Conservation (phyloP, 1,140 invertebrate species). For the Heliothis virescens region DNA sequence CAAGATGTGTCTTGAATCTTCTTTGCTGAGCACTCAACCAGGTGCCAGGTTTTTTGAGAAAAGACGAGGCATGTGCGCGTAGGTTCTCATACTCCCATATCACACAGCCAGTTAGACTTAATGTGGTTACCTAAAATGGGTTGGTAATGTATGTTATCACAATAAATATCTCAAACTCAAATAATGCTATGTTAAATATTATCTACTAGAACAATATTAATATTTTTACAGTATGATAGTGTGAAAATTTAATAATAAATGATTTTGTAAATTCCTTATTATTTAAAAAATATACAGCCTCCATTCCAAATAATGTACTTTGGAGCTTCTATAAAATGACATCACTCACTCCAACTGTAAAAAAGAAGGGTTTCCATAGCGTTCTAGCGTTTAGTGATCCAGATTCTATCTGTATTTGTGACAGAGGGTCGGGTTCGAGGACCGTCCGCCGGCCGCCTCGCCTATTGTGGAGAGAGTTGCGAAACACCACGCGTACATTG, state of each 20-base stretch:
- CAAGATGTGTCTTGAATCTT: slow-evolving; percentile 74
- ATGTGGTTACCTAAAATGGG: slow-evolving; percentile 89
- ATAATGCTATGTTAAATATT: too few species aligned
- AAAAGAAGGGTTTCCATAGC: slow-evolving; percentile 89
- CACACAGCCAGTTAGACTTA: slow-evolving; percentile 90
- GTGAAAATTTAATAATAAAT: too few species aligned
- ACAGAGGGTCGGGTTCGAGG: slow-evolving; percentile 70
- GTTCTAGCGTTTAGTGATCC: slow-evolving; percentile 79
- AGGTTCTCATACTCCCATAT: slow-evolving; percentile 96
- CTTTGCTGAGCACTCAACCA: slow-evolving; percentile 86
- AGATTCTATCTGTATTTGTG: slow-evolving; percentile 69
- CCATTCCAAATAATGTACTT: too few species aligned
- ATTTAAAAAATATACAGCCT: too few species aligned
- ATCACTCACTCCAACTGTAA: slow-evolving; percentile 89
- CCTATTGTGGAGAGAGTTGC: slow-evolving; percentile 73
- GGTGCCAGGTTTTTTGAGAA: slow-evolving; percentile 86
- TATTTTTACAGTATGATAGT: too few species aligned
- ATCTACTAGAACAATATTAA: too few species aligned
- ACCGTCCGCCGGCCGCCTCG: slow-evolving; percentile 57
- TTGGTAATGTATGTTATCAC: background rate
- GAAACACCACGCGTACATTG: slow-evolving; percentile 66
- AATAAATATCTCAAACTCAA: too few species aligned
- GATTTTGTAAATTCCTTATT: too few species aligned
- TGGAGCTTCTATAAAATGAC: too few species aligned
- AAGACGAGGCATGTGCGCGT: slow-evolving; percentile 87